These are phyloP conservation scores for Reinhardtius hippoglossoides DNA, from an alignment of 2,113 vertebrate genomes.

Conservation along the genomic window DNA sequence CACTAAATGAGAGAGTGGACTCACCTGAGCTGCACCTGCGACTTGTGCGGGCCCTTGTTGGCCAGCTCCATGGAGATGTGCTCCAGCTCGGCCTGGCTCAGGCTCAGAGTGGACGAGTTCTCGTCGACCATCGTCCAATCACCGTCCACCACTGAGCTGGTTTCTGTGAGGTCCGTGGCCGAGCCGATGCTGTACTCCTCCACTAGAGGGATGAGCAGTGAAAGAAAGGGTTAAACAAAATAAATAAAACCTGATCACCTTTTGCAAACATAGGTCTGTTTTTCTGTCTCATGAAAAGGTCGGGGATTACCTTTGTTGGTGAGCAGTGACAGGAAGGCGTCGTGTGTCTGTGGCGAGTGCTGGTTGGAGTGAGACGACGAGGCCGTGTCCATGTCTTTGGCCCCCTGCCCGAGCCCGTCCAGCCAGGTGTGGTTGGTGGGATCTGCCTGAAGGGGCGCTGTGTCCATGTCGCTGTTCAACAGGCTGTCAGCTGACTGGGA, in stretches of 20 bases:
- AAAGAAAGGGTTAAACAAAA: neutral
- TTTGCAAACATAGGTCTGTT: neutral
- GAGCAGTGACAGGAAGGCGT: conserved; percentile 95
- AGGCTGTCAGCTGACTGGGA: conserved; percentile 92
- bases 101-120: conserved; percentile 90
- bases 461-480: conserved; percentile 89
- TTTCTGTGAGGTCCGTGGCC: conserved; percentile 97
- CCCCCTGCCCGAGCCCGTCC: conserved; percentile 80
- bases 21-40: conserved; percentile 97
- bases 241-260: neutral
- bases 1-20: conserved; percentile 20
- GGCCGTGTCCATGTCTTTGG: conserved; percentile 88
- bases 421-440: conserved; percentile 90
- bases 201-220: conserved; percentile 74
- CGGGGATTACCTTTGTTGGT: conserved; percentile 89
- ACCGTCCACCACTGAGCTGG: conserved; percentile 96
- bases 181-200: conserved; percentile 98
- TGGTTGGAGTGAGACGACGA: conserved; percentile 83
- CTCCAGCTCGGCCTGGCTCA: conserved; percentile 95
- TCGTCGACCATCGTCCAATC: conserved; percentile 99
- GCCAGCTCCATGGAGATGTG: conserved; percentile 97
- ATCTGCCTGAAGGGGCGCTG: conserved; percentile 74
- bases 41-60: conserved; percentile 96
- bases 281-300: neutral
- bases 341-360: conserved; percentile 89